Conservation (phyloP, 2,797 vertebrate species). For the Zalophus californianus region DNA sequence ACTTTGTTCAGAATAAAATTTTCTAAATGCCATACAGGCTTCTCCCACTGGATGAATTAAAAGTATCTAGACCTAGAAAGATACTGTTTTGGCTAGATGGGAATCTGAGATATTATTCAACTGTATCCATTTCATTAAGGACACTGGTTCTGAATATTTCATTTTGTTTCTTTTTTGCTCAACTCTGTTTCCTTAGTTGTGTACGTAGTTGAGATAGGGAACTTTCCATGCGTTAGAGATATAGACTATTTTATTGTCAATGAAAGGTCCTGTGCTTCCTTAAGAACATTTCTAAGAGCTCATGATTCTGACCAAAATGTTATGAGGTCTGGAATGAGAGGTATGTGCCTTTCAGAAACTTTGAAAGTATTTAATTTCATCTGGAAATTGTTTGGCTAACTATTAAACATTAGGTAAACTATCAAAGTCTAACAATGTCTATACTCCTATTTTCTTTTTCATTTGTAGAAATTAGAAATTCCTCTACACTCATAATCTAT, state of each 20-base stretch:
- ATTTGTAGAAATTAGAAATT: conserved; percentile 52
- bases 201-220: background rate
- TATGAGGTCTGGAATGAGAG: background rate
- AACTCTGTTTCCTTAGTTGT: background rate
- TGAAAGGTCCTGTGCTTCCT: background rate
- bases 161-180: background rate
- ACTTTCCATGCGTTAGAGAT: background rate
- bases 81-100: background rate
- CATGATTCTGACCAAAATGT: background rate
- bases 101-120: background rate
- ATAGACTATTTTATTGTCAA: background rate
- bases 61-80: conserved; percentile 42
- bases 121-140: conserved; percentile 15
- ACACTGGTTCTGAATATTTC: background rate
- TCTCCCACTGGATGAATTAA: background rate
- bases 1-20: conserved; percentile 1
- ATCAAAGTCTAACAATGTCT: conserved; percentile 7
- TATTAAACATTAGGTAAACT: conserved; percentile 11
- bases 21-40: background rate
- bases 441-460: conserved; percentile 25
- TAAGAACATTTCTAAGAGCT: conserved; percentile 24
- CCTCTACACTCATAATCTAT: background rate
- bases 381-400: background rate
- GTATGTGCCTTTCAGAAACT: conserved; percentile 13
- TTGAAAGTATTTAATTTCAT: background rate